A percentile compares a stretch with the other conserved stretches of the same genome.
These are phyloP conservation scores for Karalla daura DNA, from an alignment of 2,797 vertebrate species.

Conservation along the genomic window DNA sequence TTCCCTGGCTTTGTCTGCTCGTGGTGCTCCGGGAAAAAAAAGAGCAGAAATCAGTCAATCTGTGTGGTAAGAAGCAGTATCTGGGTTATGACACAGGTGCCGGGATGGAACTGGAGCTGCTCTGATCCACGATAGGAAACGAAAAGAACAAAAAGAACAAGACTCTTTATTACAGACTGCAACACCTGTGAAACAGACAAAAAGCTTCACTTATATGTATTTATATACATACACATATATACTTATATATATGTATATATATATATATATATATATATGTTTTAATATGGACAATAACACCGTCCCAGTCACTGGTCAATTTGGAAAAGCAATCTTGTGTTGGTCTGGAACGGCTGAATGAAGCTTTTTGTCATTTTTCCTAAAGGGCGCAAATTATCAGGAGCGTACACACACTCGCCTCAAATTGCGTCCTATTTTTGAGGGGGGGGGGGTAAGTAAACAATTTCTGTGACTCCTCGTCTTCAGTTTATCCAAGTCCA, in stretches of 20 bases:
- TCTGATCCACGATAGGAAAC: not conserved
- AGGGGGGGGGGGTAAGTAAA: not conserved
- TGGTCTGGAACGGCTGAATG: slow-evolving; percentile 4
- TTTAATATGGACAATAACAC: too few relatives aligned
- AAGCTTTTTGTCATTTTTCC: slow-evolving; percentile 6
- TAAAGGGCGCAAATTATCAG: slow-evolving; percentile 5
- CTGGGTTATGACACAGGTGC: not conserved
- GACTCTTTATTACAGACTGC: not conserved
- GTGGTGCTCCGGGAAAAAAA: slow-evolving; percentile 10
- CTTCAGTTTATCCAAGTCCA: not conserved
- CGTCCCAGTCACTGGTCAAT: not conserved
- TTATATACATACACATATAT: too few relatives aligned
- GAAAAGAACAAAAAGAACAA: not conserved
- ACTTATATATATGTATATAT: too few relatives aligned
- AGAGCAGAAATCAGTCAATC: slow-evolving; percentile 22
- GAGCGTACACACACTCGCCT: slow-evolving; percentile 11
- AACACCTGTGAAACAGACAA: not conserved
- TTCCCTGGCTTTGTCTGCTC: slow-evolving; percentile 47
- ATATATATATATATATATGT: too few relatives aligned
- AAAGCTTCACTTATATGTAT: not conserved
- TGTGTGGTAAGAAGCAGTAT: not conserved
- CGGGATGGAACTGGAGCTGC: not conserved
- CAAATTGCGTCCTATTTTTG: slow-evolving; percentile 20
- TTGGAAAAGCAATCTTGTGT: too few relatives aligned
- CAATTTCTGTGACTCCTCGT: not conserved